phyloP scores from a whole-genome alignment of 2,888 invertebrate species.

The Phengaris arion region DNA sequence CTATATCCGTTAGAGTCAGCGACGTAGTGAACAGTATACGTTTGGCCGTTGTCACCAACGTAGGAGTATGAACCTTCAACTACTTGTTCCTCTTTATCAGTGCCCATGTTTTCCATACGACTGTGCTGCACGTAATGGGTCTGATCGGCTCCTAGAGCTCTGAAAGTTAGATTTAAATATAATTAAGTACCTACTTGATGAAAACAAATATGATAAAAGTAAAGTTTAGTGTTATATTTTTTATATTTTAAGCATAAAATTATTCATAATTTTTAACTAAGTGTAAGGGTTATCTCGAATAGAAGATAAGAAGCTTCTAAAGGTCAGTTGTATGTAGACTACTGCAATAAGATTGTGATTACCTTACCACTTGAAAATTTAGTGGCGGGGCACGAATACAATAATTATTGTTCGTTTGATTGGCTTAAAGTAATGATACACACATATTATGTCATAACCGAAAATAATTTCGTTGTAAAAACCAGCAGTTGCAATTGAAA shows the following conservation, averaged over 20 bases:
- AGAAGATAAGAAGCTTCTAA: no score
- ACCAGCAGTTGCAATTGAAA: not conserved
- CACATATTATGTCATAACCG: not conserved
- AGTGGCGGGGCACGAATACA: not conserved
- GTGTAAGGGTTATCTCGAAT: no score
- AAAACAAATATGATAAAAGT: no score
- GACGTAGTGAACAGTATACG: conserved; percentile 82
- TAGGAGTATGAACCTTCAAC: conserved; percentile 83
- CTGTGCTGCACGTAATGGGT: conserved; percentile 77
- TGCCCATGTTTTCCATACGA: conserved; percentile 78
- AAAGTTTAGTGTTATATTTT: no score
- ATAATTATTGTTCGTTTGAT: not conserved
- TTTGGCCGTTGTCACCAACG: conserved; percentile 81
- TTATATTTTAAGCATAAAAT: no score
- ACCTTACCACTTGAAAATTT: no score
- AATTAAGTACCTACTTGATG: no score
- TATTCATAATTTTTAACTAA: no score
- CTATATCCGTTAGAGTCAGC: conserved; percentile 89
- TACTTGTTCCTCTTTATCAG: conserved; percentile 80
- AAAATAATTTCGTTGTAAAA: not conserved
- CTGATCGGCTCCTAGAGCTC: conserved; percentile 75
- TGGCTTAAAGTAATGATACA: not conserved
- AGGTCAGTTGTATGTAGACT: no score
- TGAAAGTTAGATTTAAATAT: conserved; percentile 23
- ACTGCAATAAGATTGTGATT: no score